Percentiles rank a stretch among this genome's conserved stretches.
Evolutionary conservation across 2,888 invertebrate genomes (phyloP).

Genomic region (Leucophenga montana): DNA sequence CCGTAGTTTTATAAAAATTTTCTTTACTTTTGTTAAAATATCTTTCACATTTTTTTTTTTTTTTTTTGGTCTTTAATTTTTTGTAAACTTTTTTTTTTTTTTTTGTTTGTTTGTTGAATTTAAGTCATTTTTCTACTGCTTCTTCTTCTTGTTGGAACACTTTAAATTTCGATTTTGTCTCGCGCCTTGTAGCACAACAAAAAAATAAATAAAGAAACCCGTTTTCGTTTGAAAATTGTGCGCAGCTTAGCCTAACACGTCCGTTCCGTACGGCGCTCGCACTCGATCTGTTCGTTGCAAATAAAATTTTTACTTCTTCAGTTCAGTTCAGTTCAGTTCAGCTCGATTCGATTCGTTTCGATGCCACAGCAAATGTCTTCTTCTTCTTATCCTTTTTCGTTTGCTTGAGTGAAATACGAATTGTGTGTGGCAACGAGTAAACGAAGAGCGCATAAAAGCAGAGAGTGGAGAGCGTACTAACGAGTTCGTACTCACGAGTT

Average conservation of each 20-base stretch:
- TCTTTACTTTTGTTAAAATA: conserved; percentile 35
- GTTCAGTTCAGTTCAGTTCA: no score
- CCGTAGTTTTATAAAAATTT: conserved; percentile 22
- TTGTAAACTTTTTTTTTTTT: conserved; percentile 31
- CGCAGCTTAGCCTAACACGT: conserved; percentile 65
- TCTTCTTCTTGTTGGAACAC: no score
- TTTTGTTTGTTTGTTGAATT: conserved; percentile 27
- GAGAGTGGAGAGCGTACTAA: conserved; percentile 10
- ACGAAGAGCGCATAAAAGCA: no score
- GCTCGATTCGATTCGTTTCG: conserved; percentile 26
- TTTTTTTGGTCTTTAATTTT: conserved; percentile 42
- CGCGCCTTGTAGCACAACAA: no score
- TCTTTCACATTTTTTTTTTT: conserved; percentile 45
- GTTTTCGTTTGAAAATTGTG: conserved; percentile 54
- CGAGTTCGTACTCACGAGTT: conserved; percentile 12
- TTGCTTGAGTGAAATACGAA: no score
- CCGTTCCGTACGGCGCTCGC: conserved; percentile 70
- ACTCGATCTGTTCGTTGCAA: conserved; percentile 71
- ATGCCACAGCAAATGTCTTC: conserved; percentile 21
- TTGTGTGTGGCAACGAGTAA: no score
- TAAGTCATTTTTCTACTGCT: conserved; percentile 9
- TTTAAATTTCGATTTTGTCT: no score
- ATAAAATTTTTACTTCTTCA: no score
- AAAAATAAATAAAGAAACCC: conserved; percentile 50
- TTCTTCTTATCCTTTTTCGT: no score